Percentiles rank a stretch among this genome's conserved stretches.
These are phyloP conservation scores for Mormyrops attenuatus DNA, from an alignment of 2,797 vertebrate genomes.

Conservation along the genomic window DNA sequence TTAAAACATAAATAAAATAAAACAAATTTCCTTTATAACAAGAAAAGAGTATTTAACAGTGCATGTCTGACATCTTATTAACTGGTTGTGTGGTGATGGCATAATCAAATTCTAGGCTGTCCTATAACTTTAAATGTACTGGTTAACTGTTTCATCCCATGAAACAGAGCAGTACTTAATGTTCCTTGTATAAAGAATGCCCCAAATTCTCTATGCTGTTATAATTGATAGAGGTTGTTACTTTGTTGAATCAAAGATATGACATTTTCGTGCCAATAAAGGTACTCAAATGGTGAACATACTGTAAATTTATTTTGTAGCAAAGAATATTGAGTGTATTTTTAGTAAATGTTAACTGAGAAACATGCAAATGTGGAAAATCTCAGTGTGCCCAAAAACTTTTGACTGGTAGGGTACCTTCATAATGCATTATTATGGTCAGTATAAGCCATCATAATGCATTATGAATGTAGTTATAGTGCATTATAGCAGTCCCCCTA, in stretches of 20 bases:
- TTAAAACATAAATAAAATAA: background rate
- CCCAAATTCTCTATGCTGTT: background rate
- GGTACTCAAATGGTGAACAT: background rate
- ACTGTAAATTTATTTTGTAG: background rate
- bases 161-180: background rate
- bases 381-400: background rate
- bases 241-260: background rate
- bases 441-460: no score
- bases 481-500: no score
- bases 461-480: no score
- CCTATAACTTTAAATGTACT: no score
- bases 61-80: no score
- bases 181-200: background rate
- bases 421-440: background rate
- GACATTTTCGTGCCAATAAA: background rate
- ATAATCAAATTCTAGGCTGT: no score
- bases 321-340: background rate
- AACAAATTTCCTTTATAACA: no score
- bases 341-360: background rate
- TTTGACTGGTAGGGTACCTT: background rate
- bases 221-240: background rate
- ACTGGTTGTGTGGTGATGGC: no score
- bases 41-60: no score
- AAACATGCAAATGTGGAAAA: background rate
- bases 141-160: background rate